phyloP scores from a whole-genome alignment of 2,797 vertebrate genomes.

The Typhlichthys eigenmanni region DNA sequence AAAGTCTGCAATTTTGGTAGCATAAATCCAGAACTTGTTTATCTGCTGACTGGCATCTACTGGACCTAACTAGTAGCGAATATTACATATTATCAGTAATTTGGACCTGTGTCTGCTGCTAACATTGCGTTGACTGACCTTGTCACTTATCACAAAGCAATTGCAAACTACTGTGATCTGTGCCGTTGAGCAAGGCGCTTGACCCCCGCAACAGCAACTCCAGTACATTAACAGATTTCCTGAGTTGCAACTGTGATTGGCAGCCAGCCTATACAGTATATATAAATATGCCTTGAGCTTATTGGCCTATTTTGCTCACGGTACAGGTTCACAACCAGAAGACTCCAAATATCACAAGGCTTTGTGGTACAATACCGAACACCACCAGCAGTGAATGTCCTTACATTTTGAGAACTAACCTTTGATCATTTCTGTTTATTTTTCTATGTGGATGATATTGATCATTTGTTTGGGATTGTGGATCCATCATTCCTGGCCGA shows the following conservation, averaged over 20 bases:
- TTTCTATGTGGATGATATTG: too few relatives aligned
- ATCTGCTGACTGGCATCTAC: constrained; percentile 6
- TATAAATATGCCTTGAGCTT: constrained; percentile 21
- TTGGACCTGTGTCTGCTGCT: not conserved
- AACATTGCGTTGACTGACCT: constrained; percentile 16
- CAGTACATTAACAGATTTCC: constrained; percentile 3
- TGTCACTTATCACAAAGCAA: not conserved
- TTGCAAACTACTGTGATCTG: not conserved
- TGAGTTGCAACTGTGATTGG: constrained; percentile 9
- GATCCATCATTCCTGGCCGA: constrained; percentile 20
- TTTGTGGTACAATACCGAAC: not conserved
- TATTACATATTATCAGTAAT: constrained; percentile 7
- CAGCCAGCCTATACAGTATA: constrained; percentile 8
- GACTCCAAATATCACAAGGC: constrained; percentile 3
- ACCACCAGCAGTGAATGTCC: not conserved
- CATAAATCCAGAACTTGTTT: constrained; percentile 25
- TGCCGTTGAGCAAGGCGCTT: constrained; percentile 3
- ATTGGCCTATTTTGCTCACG: constrained; percentile 1
- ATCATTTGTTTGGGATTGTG: constrained; percentile 34
- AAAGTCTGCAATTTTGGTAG: constrained; percentile 7
- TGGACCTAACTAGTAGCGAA: constrained; percentile 29
- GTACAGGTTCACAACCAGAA: too few relatives aligned
- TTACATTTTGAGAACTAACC: too few relatives aligned
- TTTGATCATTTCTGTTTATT: too few relatives aligned
- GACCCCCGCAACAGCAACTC: not conserved